Percentiles rank a stretch among this genome's conserved stretches.
These are phyloP conservation scores for Oegoconia quadripuncta DNA, from an alignment of 2,888 invertebrate species.

Conservation along the genomic window DNA sequence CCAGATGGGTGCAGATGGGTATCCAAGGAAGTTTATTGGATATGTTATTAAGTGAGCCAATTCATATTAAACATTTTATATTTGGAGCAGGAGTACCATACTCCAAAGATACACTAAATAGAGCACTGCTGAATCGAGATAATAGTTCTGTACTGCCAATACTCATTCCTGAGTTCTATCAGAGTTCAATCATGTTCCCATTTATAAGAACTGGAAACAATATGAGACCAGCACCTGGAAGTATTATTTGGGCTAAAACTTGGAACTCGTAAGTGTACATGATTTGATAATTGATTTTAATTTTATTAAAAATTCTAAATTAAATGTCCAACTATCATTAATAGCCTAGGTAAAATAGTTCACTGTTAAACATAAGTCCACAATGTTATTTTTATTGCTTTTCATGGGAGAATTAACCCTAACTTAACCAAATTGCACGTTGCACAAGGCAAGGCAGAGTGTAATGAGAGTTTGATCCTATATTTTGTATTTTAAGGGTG, in stretches of 20 bases:
- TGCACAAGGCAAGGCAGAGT: no score
- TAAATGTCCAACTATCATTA: no score
- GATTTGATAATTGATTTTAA: no score
- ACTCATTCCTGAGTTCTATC: constrained; percentile 40
- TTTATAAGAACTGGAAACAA: constrained; percentile 33
- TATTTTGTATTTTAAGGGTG: no score
- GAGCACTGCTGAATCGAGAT: constrained; percentile 69
- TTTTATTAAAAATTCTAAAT: no score
- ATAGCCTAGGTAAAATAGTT: no score
- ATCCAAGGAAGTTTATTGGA: constrained; percentile 90
- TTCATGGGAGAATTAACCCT: no score
- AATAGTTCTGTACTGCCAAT: constrained; percentile 20
- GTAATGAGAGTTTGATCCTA: no score
- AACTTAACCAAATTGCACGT: no score
- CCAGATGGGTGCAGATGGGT: constrained; percentile 92
- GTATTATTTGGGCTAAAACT: constrained; percentile 56
- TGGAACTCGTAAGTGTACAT: constrained; percentile 39
- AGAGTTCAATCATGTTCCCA: constrained; percentile 40
- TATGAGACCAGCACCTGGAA: constrained; percentile 47
- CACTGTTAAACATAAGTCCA: no score
- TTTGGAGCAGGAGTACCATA: constrained; percentile 85
- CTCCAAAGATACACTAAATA: constrained; percentile 76
- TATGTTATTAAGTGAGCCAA: constrained; percentile 81
- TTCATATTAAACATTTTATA: constrained; percentile 84
- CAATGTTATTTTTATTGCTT: no score